Percentiles rank a stretch among this genome's conserved stretches.
phyloP scores from a whole-genome alignment of 2,888 invertebrate genomes.

The Julus scanicus region DNA sequence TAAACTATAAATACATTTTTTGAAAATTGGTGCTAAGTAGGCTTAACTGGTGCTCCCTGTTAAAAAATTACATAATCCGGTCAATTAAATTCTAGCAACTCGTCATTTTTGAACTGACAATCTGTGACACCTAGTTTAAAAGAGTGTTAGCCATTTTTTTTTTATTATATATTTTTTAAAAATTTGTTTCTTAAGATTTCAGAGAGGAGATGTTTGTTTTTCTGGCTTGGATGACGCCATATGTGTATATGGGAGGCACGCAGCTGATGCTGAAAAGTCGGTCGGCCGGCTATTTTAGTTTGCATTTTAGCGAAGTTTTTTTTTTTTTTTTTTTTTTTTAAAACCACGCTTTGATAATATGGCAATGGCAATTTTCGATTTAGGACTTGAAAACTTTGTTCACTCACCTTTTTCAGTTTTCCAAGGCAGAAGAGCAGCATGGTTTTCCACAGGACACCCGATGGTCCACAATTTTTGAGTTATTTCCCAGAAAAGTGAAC shows the following conservation, averaged over 20 bases:
- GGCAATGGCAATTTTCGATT: neutral
- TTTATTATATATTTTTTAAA: neutral
- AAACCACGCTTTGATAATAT: constrained; percentile 41
- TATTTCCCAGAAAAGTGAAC: neutral
- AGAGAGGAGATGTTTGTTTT: neutral
- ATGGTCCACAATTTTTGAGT: neutral
- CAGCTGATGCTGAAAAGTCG: constrained; percentile 11
- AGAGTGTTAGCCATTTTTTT: neutral
- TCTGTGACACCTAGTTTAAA: neutral
- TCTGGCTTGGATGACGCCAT: neutral
- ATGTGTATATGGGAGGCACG: neutral
- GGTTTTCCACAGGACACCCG: neutral
- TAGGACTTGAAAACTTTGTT: constrained; percentile 47
- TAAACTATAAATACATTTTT: neutral
- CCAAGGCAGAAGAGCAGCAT: constrained; percentile 55
- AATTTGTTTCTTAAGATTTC: neutral
- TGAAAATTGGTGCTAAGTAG: constrained; percentile 10
- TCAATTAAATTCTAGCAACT: neutral
- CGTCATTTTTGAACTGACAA: neutral
- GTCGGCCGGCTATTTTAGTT: constrained; percentile 30
- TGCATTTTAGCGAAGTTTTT: constrained; percentile 4
- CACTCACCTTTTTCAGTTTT: constrained; percentile 54
- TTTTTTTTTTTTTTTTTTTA: neutral
- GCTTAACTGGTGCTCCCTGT: neutral
- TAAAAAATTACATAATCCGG: neutral